A percentile compares a stretch with the other conserved stretches of the same genome.
Evolutionary conservation across 1,140 invertebrate species (phyloP).

Genomic region (Macrocentrus cingulum): DNA sequence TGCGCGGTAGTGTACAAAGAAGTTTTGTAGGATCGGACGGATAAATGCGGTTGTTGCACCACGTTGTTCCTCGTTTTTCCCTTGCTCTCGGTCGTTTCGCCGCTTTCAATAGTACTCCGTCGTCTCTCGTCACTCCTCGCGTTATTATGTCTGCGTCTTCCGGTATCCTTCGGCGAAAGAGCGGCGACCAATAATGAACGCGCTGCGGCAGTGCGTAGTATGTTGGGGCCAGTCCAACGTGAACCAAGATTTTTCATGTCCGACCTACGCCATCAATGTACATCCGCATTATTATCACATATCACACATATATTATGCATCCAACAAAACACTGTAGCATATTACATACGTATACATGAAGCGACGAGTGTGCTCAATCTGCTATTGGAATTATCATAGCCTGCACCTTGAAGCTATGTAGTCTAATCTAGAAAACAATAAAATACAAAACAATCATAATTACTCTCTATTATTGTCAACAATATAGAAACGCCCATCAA

Average conservation of each 20-base stretch:
- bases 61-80: conserved; percentile 35
- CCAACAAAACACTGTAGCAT: conserved; percentile 6
- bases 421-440: conserved; percentile 35
- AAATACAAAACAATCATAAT: no score
- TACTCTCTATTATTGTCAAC: no score
- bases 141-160: conserved; percentile 38
- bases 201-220: conserved; percentile 60
- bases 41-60: conserved; percentile 50
- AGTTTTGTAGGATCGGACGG: conserved; percentile 55
- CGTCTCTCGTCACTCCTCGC: conserved; percentile 32
- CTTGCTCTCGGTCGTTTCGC: conserved; percentile 32
- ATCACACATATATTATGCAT: conserved; percentile 9
- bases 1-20: conserved; percentile 34
- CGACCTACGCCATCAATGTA: no score
- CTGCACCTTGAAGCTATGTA: conserved; percentile 33
- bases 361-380: conserved; percentile 55
- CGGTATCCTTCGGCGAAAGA: conserved; percentile 42
- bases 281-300: no score
- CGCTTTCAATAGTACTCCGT: conserved; percentile 11
- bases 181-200: conserved; percentile 56
- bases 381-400: conserved; percentile 55
- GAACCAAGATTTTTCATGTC: conserved; percentile 62
- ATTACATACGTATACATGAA: conserved; percentile 55
- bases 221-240: conserved; percentile 59
- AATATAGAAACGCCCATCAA: no score